Evolutionary conservation across 2,797 vertebrate genomes (phyloP), one percentile per base, ranked within the genome.

Genomic region (Menidia menidia): DNA sequence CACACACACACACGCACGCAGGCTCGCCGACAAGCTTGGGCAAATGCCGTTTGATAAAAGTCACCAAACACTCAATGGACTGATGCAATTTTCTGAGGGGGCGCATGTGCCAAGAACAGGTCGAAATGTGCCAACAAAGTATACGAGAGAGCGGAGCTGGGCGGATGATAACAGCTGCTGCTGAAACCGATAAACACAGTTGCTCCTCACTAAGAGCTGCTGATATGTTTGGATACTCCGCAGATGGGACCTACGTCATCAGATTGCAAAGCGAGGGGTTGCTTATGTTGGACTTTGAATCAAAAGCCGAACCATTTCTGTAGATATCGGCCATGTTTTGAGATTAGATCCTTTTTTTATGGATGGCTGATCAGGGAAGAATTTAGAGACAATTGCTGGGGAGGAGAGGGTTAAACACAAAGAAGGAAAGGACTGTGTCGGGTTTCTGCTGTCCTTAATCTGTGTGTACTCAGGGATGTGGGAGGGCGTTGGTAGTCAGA

Each of bases 21-120:
- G 32, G 43, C 60, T 68, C 1, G 1, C 60, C 63, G 83, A 79
- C 81, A 87, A 85, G 88, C 84, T 80, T 25, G 80, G 86, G 84
- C 87, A 86, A 85, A 90, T 76, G 64, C 15, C 5, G 80, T 69
- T 59, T 80, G 90, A 92, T 90, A 78, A 87, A 85, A 83, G 72
- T 68, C 51, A 48, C 57, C 75, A 68, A 71, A 55, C 73, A 71
- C 71, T 78, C 69, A 75, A 60, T 78, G 64, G 67, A 64, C 71
- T 77, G 48, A 75, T 72, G 85, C 69, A 75, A 82, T 88, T 87
- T 88, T 78, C 77, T 80, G 77, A 72, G 69, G 73, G 39, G 54
- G 41, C 68, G 42, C 31, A 30, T 31, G 69, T 63, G 75, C 68
- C 71, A 80, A 71, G 75, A 75, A 72, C 45, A n/a, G 59, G 45